A percentile compares a stretch with the other conserved stretches of the same genome.
Conservation (phyloP, 2,113 vertebrate genomes). For the Gymnocephalus cernua region DNA sequence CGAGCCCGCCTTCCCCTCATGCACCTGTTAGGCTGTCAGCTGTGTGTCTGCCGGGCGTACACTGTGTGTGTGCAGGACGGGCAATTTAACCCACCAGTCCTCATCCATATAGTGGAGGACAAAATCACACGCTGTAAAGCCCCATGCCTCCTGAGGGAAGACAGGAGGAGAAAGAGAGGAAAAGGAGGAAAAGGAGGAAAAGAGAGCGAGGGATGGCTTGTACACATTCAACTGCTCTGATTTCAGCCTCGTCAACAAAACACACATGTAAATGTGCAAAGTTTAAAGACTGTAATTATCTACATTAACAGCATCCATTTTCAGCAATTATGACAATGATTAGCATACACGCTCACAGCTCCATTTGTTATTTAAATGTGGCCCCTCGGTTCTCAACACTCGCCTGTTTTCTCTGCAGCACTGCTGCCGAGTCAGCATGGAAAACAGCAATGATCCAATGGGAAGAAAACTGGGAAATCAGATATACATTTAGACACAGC, state of each 20-base stretch:
- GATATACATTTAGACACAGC: not conserved
- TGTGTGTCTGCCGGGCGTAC: no score
- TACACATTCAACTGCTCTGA: conserved; percentile 31
- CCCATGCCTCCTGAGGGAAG: not conserved
- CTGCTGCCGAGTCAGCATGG: not conserved
- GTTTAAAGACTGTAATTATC: conserved; percentile 56
- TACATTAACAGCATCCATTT: conserved; percentile 50
- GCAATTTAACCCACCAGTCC: no score
- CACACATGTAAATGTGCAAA: conserved; percentile 39
- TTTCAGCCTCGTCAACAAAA: conserved; percentile 45
- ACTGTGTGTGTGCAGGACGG: no score
- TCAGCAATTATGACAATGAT: conserved; percentile 51
- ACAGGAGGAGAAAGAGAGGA: not conserved
- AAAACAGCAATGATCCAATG: not conserved
- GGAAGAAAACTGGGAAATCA: not conserved
- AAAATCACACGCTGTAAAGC: not conserved
- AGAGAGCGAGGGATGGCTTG: not conserved
- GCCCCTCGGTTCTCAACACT: not conserved
- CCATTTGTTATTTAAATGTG: conserved; percentile 54
- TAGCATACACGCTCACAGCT: conserved; percentile 21
- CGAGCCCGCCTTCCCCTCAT: no score
- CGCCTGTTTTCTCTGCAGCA: not conserved
- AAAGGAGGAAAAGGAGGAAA: not conserved
- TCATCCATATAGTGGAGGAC: no score
- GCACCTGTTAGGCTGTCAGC: no score